phyloP scores from a whole-genome alignment of 2,113 vertebrate species.

The Nibea albiflora region DNA sequence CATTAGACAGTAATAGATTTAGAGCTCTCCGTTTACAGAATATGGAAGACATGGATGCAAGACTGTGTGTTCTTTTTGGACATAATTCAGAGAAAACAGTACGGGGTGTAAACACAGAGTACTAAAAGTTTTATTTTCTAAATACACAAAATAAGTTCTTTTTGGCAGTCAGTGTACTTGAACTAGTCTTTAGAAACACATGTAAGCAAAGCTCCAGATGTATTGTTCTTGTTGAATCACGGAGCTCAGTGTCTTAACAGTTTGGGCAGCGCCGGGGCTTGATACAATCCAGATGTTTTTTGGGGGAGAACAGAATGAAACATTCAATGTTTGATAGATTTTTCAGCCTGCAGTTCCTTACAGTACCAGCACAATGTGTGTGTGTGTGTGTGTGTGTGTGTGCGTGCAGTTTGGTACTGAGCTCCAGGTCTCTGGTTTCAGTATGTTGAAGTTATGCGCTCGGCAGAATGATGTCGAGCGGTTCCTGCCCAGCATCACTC shows the following conservation, averaged over 20 bases:
- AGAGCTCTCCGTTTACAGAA: no score
- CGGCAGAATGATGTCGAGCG: not conserved
- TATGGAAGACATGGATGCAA: no score
- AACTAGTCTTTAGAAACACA: not conserved
- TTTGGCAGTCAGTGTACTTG: not conserved
- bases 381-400: not conserved
- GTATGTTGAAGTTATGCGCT: not conserved
- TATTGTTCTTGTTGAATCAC: slow-evolving; percentile 14
- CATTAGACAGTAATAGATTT: no score
- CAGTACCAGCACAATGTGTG: not conserved
- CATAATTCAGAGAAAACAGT: no score
- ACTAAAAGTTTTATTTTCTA: not conserved
- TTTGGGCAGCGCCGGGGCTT: slow-evolving; percentile 16
- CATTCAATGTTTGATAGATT: not conserved
- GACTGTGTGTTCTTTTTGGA: no score
- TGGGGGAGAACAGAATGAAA: not conserved
- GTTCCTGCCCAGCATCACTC: slow-evolving; percentile 14
- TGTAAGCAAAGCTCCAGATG: slow-evolving; percentile 8
- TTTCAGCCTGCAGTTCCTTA: not conserved
- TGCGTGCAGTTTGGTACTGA: not conserved
- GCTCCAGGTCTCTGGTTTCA: slow-evolving; percentile 16
- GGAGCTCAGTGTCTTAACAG: not conserved
- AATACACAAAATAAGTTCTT: not conserved
- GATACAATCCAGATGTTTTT: slow-evolving; percentile 59
- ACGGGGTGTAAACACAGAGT: not conserved